Percentiles rank a stretch among this genome's conserved stretches.
These are phyloP conservation scores for Luidia sarsii DNA, from an alignment of 53 echinoderm and acorn worm genomes.

Conservation along the genomic window DNA sequence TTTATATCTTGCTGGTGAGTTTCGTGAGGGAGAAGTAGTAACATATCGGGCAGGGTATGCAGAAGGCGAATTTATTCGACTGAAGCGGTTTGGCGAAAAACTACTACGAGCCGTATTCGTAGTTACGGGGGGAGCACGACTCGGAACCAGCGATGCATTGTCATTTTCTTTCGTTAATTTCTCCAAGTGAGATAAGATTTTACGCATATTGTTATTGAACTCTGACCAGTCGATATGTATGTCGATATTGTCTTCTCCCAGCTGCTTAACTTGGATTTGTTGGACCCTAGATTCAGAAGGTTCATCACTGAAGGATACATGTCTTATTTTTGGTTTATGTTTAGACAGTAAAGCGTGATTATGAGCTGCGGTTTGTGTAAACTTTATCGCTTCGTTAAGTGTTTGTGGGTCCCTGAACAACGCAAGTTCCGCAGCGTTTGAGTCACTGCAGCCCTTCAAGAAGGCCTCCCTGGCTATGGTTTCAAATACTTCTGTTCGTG, in stretches of 20 bases:
- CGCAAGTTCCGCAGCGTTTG: neutral
- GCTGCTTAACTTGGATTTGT: neutral
- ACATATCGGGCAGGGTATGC: neutral
- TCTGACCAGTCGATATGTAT: constrained; percentile 1
- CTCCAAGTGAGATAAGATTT: neutral
- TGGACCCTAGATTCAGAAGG: neutral
- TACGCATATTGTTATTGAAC: constrained; percentile 3
- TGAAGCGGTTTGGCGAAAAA: no score
- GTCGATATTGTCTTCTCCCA: neutral
- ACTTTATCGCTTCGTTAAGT: neutral
- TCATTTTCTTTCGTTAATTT: no score
- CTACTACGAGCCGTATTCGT: no score
- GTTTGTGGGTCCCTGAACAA: neutral
- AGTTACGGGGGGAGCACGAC: no score
- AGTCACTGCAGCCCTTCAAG: neutral
- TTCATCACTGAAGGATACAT: no score
- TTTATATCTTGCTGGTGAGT: neutral
- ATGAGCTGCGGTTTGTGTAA: neutral
- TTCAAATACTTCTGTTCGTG: constrained; percentile 14
- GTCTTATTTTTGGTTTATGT: neutral
- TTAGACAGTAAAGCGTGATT: neutral
- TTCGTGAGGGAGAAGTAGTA: neutral
- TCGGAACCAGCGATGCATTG: neutral
- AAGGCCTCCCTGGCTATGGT: constrained; percentile 22
- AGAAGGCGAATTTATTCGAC: neutral